Conservation (phyloP, 2,888 invertebrate genomes). For the Eupeodes latifasciatus region DNA sequence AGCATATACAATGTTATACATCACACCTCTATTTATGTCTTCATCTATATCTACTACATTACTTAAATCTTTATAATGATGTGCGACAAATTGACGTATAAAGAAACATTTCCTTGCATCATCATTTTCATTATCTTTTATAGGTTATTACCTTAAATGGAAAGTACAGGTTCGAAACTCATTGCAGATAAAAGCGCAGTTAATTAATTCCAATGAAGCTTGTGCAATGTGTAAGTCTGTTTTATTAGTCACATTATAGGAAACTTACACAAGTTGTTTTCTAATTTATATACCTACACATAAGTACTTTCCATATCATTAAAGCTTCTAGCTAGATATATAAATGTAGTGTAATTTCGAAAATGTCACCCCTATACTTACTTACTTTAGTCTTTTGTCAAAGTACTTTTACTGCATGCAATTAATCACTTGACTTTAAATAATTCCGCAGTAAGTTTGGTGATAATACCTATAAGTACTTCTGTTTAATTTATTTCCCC, state of each 20-base stretch:
- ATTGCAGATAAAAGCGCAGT: background rate
- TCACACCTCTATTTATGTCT: no score
- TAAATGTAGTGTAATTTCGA: background rate
- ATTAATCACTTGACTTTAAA: constrained; percentile 8
- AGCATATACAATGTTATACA: no score
- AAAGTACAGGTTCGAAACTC: background rate
- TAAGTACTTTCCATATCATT: no score
- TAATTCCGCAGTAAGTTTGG: constrained; percentile 15
- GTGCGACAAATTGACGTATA: no score
- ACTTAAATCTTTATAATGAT: no score
- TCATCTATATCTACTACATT: no score
- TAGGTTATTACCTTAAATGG: background rate
- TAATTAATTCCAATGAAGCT: background rate
- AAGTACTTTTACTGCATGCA: constrained; percentile 8
- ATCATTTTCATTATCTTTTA: background rate
- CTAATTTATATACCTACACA: no score
- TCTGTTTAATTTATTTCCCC: constrained; percentile 25
- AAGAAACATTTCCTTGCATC: background rate
- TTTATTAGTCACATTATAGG: background rate
- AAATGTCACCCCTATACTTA: background rate
- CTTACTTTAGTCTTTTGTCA: background rate
- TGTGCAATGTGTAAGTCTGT: background rate
- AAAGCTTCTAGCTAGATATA: no score
- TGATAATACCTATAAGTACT: background rate
- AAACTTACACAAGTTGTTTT: background rate